Evolutionary conservation across 2,888 invertebrate genomes (phyloP).

Genomic region (Chorisops tibialis): DNA sequence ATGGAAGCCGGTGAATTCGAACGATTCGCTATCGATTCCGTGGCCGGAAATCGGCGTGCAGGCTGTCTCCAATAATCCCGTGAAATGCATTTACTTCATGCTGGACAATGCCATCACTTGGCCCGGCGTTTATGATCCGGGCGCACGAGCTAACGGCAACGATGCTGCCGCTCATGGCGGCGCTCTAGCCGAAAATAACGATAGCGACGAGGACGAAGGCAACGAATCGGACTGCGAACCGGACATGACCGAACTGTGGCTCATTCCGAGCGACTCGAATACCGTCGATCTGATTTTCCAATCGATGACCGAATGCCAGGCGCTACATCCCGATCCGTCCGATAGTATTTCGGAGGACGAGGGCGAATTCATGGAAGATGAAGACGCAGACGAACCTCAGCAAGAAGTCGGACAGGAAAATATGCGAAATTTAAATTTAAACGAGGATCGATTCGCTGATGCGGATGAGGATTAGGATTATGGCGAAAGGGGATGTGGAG

Average conservation of each 20-base stretch:
- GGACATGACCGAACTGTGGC: constrained; percentile 67
- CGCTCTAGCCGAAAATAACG: constrained; percentile 35
- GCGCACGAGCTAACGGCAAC: constrained; percentile 35
- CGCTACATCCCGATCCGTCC: constrained; percentile 73
- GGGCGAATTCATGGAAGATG: constrained; percentile 48
- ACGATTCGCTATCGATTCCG: constrained; percentile 47
- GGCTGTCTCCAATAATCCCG: constrained; percentile 46
- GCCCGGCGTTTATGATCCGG: constrained; percentile 44
- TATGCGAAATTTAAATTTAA: constrained; percentile 47
- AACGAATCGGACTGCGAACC: constrained; percentile 48
- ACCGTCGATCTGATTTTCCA: constrained; percentile 67
- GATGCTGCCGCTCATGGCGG: constrained; percentile 34
- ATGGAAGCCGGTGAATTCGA: constrained; percentile 45
- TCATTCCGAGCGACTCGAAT: constrained; percentile 64
- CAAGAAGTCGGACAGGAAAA: constrained; percentile 40
- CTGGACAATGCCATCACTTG: constrained; percentile 47
- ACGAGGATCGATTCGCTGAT: constrained; percentile 48
- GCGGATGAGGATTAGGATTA: constrained; percentile 42
- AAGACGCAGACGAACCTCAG: constrained; percentile 36
- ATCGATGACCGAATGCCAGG: constrained; percentile 73
- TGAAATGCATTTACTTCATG: constrained; percentile 49
- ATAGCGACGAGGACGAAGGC: constrained; percentile 42
- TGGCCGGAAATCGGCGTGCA: constrained; percentile 51
- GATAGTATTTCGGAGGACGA: constrained; percentile 53
- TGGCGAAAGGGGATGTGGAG: not conserved